These are phyloP conservation scores for Drosophila macrospina DNA, from an alignment of 2,888 invertebrate genomes.

Conservation along the genomic window DNA sequence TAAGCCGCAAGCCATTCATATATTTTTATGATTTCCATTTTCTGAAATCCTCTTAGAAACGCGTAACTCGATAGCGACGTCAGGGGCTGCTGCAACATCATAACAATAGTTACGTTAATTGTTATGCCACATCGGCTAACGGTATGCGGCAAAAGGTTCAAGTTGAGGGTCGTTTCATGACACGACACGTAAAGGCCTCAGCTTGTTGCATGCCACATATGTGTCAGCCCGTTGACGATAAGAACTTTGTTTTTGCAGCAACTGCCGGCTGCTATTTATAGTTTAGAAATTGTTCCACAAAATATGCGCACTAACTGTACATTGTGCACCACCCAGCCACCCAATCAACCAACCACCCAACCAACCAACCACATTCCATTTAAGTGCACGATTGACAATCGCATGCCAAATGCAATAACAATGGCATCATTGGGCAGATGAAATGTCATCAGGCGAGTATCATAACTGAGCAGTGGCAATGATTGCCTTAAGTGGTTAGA, in stretches of 20 bases:
- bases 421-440: constrained; percentile 10
- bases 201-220: constrained; percentile 49
- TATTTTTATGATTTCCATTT: constrained; percentile 22
- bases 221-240: not conserved
- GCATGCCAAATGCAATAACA: constrained; percentile 32
- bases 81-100: constrained; percentile 35
- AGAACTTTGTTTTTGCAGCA: constrained; percentile 16
- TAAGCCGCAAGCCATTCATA: constrained; percentile 15
- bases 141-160: constrained; percentile 57
- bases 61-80: constrained; percentile 39
- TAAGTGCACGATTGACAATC: constrained; percentile 17
- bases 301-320: constrained; percentile 22
- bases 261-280: constrained; percentile 50
- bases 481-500: not conserved
- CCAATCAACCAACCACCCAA: not conserved
- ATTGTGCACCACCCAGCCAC: not conserved
- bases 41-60: constrained; percentile 59
- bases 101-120: constrained; percentile 22
- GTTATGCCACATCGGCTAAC: constrained; percentile 4
- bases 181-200: constrained; percentile 23
- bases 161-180: constrained; percentile 68
- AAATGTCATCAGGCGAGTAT: constrained; percentile 3
- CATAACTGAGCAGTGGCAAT: constrained; percentile 4
- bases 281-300: constrained; percentile 9
- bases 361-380: not conserved